Percentiles rank a stretch among this genome's conserved stretches.
Conservation (phyloP, 2,797 vertebrate genomes). For the Eulemur mongoz region DNA sequence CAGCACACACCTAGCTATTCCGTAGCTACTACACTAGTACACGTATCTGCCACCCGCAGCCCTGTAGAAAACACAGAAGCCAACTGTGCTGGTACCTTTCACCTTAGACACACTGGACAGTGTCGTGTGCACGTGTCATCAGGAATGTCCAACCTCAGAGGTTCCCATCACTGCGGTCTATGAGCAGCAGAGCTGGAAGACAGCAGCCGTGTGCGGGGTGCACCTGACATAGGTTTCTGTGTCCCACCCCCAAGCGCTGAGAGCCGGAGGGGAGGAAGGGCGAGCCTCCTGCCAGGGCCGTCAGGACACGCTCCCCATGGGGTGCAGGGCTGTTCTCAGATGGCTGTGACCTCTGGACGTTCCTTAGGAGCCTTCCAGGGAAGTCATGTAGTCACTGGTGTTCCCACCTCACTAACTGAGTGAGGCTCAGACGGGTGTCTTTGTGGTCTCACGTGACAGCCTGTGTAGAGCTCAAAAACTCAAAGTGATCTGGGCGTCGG, state of each 20-base stretch:
- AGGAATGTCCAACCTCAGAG: accelerated
- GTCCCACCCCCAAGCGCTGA: not conserved
- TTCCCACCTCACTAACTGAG: not conserved
- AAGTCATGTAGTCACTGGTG: not conserved
- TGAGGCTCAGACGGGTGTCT: not conserved
- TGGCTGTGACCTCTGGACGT: not conserved
- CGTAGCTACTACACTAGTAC: conserved; percentile 52
- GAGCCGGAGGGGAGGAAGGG: not conserved
- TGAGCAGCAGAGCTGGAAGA: not conserved
- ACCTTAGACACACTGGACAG: not conserved
- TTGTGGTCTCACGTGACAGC: not conserved
- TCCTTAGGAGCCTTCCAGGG: not conserved
- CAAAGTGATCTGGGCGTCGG: not conserved
- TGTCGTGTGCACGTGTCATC: accelerated
- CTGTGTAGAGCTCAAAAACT: not conserved
- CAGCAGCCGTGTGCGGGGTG: accelerated
- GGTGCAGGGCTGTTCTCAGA: accelerated
- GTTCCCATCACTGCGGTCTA: not conserved
- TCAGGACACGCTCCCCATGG: too few relatives aligned
- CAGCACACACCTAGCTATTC: conserved; percentile 77
- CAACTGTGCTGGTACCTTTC: not conserved
- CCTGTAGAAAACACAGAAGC: not conserved
- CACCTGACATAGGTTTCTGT: accelerated
- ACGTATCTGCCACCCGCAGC: conserved; percentile 1
- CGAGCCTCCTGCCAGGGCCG: accelerated